Evolutionary conservation across 2,888 invertebrate species (phyloP), one percentile per base, ranked within the genome.

Genomic region (Tenodera sinensis): DNA sequence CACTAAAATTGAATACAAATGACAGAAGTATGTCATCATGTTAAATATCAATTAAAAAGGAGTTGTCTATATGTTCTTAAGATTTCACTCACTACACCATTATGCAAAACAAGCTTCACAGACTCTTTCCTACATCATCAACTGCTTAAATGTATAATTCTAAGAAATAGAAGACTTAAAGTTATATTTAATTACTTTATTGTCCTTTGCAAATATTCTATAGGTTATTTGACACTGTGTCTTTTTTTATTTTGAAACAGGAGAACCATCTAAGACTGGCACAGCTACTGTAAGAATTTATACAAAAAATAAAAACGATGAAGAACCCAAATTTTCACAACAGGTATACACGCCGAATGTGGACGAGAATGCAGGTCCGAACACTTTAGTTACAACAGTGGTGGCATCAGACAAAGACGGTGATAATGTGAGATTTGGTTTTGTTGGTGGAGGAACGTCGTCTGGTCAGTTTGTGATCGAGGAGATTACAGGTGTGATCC

Each of bases 221-320:
- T 82, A 1, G 7, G 15, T 15, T 83, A 28, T 84, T 12, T 42
- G 12, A 42, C 25, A 42, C 27, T 83, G 4, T 1, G 15, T 25
- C n/a, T n/a, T 27, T 27, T 9, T 30, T 7, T 20, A 83, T 30
- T 83, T 88, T 87, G 83, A 89, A 91, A 15, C 91, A 94, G 95
- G 99, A 8, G 97, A 98, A 93, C 98, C 98, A 0, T 95, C 98
- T 0, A 97, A 97, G 93, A 98, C 97, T 0, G 98, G 98, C 86
- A 97, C 97, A 0, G 98, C 99, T 0, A 98, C 98, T 0, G 98
- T 99, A 27, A 95, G 98, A 89, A 96, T 99, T 89, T 98, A 98
- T 92, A 99, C 99, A n/a, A 98, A 98, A 92, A 99, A 99, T 92
- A 98, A 98, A 93, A 99, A 99, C 93, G 99, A 99, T 92, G 99